phyloP scores from a whole-genome alignment of 2,888 invertebrate genomes.

The Eledone cirrhosa region DNA sequence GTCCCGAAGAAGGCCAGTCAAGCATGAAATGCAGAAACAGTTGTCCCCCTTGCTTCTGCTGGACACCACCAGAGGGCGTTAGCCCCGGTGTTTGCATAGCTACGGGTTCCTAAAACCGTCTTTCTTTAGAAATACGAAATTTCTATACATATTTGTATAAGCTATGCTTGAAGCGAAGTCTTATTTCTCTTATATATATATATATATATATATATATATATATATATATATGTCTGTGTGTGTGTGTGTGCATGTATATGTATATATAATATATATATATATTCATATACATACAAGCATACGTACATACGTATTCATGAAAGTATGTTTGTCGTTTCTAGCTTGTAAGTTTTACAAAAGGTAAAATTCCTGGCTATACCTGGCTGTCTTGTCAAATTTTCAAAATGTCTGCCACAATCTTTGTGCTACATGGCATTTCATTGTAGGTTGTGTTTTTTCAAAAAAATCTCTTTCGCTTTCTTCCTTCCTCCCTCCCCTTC shows the following conservation, averaged over 20 bases:
- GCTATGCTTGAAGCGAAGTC: no score
- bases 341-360: not conserved
- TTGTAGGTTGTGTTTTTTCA: not conserved
- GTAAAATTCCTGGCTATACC: not conserved
- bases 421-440: not conserved
- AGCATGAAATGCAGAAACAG: not conserved
- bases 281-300: not conserved
- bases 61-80: not conserved
- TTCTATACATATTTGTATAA: no score
- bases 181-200: no score
- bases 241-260: not conserved
- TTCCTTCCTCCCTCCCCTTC: no score
- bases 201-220: not conserved
- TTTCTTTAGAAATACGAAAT: no score
- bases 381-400: not conserved
- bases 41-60: not conserved
- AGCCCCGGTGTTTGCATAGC: no score
- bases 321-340: not conserved
- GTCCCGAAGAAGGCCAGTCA: no score
- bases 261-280: not conserved
- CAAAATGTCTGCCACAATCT: not conserved
- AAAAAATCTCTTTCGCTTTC: not conserved
- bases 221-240: not conserved
- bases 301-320: not conserved
- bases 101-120: no score